Base-by-base conservation (phyloP, 2,113 vertebrate species). In the Terrapene triunguis region DNA sequence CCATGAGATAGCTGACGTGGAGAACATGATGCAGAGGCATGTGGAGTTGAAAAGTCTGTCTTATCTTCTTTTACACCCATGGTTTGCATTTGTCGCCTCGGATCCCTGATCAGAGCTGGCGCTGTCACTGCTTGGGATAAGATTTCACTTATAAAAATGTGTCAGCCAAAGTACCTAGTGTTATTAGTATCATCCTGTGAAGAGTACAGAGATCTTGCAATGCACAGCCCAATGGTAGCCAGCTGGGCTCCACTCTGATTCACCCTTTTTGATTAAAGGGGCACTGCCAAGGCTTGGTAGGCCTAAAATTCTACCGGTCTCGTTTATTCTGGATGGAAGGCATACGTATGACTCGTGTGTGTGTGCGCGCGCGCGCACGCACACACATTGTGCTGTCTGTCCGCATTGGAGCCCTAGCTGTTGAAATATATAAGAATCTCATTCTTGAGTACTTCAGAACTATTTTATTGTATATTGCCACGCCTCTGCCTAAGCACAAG, bases 121-220 rank as follows among this genome's bases (percentile, higher is more conserved):
- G 53, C 86, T 0, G 2, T 47, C 87, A 89, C 65, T 92, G 21
- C 48, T 44, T 1, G 1, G 93, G 91, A 74, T 85, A 51, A 94
- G 87, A 35, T 72, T 89, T 95, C 50, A 82, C 88, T 79, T 79
- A n/a, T 51, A 72, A 50, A 54, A 85, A 19, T 0, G 2, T 53
- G 87, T 50, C 85, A 59, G 90, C 94, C 78, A 83, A 89, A 88
- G 54, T 62, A 53, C 87, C 44, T 51, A 86, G 93, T 90, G 54
- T 19, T 94, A 38, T 78, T 57, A 21, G n/a, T 83, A 87, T 78
- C 91, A 35, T 24, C 84, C 42, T 29, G 29, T 21, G 59, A 54
- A 0, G 57, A 62, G 17, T 2, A 17, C 87, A 59, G 24, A 72
- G 94, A 54, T 25, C 51, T 74, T 69, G 59, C 3, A 4, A 69